phyloP scores from a whole-genome alignment of 2,113 vertebrate genomes.

The Spea bombifrons region DNA sequence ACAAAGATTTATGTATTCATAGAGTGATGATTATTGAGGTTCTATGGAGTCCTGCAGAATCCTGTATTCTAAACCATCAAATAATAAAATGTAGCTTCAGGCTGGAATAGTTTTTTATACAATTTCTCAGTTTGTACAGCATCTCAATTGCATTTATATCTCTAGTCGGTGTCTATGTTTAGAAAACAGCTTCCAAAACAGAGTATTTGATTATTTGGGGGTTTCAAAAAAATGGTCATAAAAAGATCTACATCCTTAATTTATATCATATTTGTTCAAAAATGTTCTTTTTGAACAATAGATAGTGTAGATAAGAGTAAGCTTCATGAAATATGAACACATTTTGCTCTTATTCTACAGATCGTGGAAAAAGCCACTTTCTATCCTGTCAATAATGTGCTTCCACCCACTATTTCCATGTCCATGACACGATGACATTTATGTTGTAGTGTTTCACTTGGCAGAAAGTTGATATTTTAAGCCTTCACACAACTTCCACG shows the following conservation, averaged over 20 bases:
- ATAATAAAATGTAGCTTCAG: conserved; percentile 26
- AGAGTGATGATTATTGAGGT: conserved; percentile 39
- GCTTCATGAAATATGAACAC: background rate
- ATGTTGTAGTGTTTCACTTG: no score
- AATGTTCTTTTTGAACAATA: background rate
- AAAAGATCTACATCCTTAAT: background rate
- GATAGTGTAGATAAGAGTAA: background rate
- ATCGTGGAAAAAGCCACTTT: no score
- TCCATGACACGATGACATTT: no score
- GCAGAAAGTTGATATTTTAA: no score
- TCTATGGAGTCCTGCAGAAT: conserved; percentile 26
- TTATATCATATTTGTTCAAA: background rate
- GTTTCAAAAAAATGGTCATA: background rate
- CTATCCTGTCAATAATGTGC: no score
- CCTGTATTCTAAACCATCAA: conserved; percentile 22
- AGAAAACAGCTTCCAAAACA: background rate
- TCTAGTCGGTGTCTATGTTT: background rate
- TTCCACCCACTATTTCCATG: no score
- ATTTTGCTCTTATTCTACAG: no score
- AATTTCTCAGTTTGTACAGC: conserved; percentile 31
- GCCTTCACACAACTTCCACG: no score
- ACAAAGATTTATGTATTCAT: conserved; percentile 46
- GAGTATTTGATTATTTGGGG: conserved; percentile 20
- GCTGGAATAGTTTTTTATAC: conserved; percentile 22
- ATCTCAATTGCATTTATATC: conserved; percentile 12